Evolutionary conservation across 1,140 invertebrate species (phyloP), one percentile per base, ranked within the genome.

Genomic region (Drosophila lini): DNA sequence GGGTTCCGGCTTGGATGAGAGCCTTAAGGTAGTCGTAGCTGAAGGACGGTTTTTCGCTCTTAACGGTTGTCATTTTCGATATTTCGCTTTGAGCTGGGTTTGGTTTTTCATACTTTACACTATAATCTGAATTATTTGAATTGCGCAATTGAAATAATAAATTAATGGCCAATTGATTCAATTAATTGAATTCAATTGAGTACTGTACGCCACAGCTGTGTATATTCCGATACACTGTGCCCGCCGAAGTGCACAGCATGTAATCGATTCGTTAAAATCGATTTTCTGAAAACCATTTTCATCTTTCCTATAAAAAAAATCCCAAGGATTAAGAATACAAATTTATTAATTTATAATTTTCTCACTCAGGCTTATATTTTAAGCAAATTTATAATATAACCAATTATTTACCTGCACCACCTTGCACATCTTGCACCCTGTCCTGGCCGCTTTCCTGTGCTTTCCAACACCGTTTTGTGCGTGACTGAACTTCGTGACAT

Each of bases 401-500:
- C 8, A 4, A 5, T 34, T 7, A 15, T 1, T 53, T 36, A 13
- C 2, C 3, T 16, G 1, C 3, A 2, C 60, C 28, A 68, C 64
- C 64, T 68, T 41, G 1, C 7, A 5, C 3, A 41, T 8, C 9
- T 15, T 8, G 2, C 36, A 65, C 28, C 60, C 19, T 68, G 36
- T 3, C 15, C 19, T 9, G 1, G 22, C 5, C 13, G 7, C 11
- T 9, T 11, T 11, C 0, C 41, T 7, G 44, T 57, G 50, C 22
- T 88, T 74, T 71, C 16, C 84, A 74, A 61, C 80, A 86, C 83
- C 63, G 48, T 80, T 88, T 74, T 86, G 84, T 86, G 83, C 83
- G 83, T 86, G 83, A 86, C 83, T 88, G 62, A 81, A 78, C 68
- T 67, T 79, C 83, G 82, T 88, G 83, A 80, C 73, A 71, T 83